phyloP scores from a whole-genome alignment of 2,888 invertebrate species.

The Nycteola revayana region DNA sequence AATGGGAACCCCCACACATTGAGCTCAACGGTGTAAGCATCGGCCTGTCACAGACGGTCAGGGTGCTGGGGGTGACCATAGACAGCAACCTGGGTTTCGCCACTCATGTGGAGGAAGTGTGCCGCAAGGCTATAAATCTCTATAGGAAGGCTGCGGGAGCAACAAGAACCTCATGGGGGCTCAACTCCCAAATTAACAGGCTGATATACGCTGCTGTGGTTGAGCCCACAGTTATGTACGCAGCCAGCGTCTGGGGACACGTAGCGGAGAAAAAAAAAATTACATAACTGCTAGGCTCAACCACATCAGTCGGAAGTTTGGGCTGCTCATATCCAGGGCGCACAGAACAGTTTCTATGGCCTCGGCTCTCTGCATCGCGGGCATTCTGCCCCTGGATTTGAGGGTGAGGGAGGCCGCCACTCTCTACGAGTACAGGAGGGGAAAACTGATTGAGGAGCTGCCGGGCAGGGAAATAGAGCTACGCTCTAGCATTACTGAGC shows the following conservation, averaged over 20 bases:
- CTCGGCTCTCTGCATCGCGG: neutral
- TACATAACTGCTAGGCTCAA: neutral
- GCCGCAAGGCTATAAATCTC: neutral
- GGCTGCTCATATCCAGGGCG: neutral
- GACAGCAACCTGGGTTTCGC: neutral
- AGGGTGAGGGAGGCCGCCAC: neutral
- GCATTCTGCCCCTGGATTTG: neutral
- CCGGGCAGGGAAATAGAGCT: neutral
- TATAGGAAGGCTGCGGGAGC: neutral
- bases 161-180: neutral
- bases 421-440: neutral
- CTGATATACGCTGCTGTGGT: neutral
- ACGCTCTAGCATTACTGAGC: neutral
- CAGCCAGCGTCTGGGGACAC: slow-evolving; percentile 1
- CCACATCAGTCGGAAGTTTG: neutral
- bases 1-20: neutral
- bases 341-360: neutral
- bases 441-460: neutral
- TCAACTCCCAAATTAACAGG: neutral
- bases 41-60: no score
- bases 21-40: neutral
- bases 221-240: neutral
- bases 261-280: neutral
- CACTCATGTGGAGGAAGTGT: neutral
- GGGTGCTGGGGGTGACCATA: no score